Base-by-base conservation (phyloP, 2,797 vertebrate genomes). In the Hylomyscus alleni region DNA sequence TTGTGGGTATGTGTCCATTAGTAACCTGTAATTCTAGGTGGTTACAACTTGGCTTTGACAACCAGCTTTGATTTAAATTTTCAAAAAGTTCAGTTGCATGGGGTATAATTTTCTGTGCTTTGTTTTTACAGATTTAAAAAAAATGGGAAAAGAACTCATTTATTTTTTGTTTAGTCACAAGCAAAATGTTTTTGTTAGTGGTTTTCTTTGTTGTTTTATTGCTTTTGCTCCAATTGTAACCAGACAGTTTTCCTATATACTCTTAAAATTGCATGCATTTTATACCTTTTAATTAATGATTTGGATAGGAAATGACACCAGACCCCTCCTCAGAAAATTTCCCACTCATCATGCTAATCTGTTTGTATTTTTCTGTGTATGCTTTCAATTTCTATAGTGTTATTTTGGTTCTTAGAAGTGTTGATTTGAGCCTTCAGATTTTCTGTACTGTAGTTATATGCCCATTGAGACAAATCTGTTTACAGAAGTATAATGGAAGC, bases 161-260 rank as follows among this genome's bases (percentile, higher is more conserved):
- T 88, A 84, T 69, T 84, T 95, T 95, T 97, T 95, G 82, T 95
- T 97, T 93, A 86, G 95, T 96, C 76, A 92, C 19, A 94, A 95
- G 92, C 80, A 95, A 95, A 95, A 92, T 97, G 91, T 96, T 98
- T 95, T 77, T 94, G 90, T 94, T 95, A 62, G 91, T 96, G 93
- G 95, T 93, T 97, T 97, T 97, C 95, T 96, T 97, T 97, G 95
- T 96, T 97, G 97, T 97, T 93, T 96, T 95, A 91, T 90, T 98
- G 92, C 81, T 90, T 13, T 92, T 84, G 54, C 44, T 96, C 15
- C 91, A 75, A 0, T 96, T 93, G 93, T 85, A 91, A 88, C 54
- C 82, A 93, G 34, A 44, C 84, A 93, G 15, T 90, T 96, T 97
- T 97, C 90, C 69, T 94, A 50, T 92, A 40, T 73, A 84, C 69